phyloP scores from a whole-genome alignment of 2,113 vertebrate genomes.

The Gnathonemus longibarbis region DNA sequence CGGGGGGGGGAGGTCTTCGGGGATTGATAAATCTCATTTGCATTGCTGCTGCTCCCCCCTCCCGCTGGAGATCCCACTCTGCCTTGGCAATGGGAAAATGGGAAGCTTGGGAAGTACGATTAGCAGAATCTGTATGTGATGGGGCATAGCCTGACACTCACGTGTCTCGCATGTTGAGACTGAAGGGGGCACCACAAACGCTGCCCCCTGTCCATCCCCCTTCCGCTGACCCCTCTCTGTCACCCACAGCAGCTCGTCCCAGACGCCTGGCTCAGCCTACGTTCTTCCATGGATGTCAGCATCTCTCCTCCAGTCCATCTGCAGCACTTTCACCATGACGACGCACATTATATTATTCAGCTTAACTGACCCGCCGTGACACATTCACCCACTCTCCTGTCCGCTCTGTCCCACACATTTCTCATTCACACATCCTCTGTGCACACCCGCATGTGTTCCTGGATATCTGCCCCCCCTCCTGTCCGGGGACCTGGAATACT shows the following conservation, averaged over 20 bases:
- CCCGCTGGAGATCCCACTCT: slow-evolving; percentile 22
- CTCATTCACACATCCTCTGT: not conserved
- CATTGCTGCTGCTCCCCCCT: slow-evolving; percentile 14
- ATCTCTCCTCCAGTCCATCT: not conserved
- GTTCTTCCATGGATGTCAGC: not conserved
- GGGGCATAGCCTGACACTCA: not conserved
- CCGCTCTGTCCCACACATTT: not conserved
- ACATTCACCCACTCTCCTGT: not conserved
- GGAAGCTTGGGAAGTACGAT: not conserved
- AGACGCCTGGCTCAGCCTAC: not conserved
- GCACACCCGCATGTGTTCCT: not conserved
- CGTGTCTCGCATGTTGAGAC: not conserved
- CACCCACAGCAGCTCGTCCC: not conserved
- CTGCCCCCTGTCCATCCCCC: not conserved
- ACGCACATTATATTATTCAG: not conserved
- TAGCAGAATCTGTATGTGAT: not conserved
- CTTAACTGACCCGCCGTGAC: not conserved
- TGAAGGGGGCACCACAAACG: not conserved
- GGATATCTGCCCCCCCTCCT: not conserved
- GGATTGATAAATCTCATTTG: slow-evolving; percentile 26
- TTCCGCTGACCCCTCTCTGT: not conserved
- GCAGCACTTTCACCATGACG: not conserved
- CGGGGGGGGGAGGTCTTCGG: not conserved
- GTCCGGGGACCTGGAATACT: not conserved
- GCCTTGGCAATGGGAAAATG: slow-evolving; percentile 19